Percentiles rank a stretch among this genome's conserved stretches.
These are phyloP conservation scores for Drosophila tanythrix DNA, from an alignment of 2,888 invertebrate species.

Conservation along the genomic window DNA sequence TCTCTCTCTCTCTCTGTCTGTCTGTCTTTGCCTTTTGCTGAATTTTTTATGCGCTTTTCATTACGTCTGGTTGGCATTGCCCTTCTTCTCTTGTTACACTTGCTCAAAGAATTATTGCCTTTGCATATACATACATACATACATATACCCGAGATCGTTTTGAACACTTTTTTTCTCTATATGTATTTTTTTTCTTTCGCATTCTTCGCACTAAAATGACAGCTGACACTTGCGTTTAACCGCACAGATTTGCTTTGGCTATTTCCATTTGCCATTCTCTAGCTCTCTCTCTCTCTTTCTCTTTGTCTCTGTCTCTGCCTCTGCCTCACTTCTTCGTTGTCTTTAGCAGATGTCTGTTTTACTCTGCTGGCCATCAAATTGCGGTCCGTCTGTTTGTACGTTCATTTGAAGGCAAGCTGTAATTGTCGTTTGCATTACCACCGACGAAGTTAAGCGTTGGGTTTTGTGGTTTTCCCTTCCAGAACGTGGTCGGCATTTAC, in stretches of 20 bases:
- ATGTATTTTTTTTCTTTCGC: constrained; percentile 22
- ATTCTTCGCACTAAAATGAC: constrained; percentile 70
- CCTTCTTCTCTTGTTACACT: constrained; percentile 72
- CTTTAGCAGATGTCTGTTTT: constrained; percentile 21
- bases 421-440: constrained; percentile 77
- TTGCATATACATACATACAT: constrained; percentile 45
- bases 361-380: constrained; percentile 55
- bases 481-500: constrained; percentile 39
- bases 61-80: constrained; percentile 58
- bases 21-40: background rate
- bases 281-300: constrained; percentile 1
- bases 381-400: constrained; percentile 69
- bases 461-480: constrained; percentile 59
- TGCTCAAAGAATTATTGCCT: constrained; percentile 76
- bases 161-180: constrained; percentile 6
- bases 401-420: constrained; percentile 70
- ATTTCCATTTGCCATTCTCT: constrained; percentile 21
- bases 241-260: constrained; percentile 75
- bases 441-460: constrained; percentile 55
- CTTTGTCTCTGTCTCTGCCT: constrained; percentile 1
- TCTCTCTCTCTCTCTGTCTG: constrained; percentile 6
- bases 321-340: background rate
- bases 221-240: constrained; percentile 80
- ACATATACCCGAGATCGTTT: constrained; percentile 11
- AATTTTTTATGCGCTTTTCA: constrained; percentile 50